phyloP scores from a whole-genome alignment of 2,888 invertebrate genomes.

The Ophion ventricosus region DNA sequence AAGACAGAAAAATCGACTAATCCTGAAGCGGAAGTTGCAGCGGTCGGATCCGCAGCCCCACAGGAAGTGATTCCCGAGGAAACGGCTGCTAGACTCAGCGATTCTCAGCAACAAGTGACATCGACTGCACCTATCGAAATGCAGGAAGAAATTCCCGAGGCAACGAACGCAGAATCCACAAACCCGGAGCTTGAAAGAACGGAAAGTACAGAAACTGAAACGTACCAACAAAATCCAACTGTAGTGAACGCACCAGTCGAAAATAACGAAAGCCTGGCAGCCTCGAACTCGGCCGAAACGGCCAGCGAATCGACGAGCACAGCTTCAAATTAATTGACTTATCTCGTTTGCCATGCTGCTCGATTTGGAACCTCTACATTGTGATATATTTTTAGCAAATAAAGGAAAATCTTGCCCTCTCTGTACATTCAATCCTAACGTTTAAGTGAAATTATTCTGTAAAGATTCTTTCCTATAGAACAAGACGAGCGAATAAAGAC shows the following conservation, averaged over 20 bases:
- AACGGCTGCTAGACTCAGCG: not conserved
- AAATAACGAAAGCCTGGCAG: not conserved
- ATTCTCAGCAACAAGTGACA: not conserved
- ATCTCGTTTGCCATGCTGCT: no score
- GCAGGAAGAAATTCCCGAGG: not conserved
- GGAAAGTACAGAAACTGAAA: not conserved
- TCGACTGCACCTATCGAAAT: not conserved
- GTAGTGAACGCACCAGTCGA: not conserved
- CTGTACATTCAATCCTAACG: no score
- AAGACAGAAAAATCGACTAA: no score
- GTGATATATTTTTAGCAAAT: no score
- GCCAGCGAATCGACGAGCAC: no score
- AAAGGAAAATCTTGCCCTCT: no score
- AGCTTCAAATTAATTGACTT: no score
- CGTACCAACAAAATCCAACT: not conserved
- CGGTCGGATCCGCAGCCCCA: not conserved
- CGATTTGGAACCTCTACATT: no score
- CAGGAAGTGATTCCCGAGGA: not conserved
- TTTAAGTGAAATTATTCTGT: no score
- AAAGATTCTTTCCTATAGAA: no score
- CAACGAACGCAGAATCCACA: not conserved
- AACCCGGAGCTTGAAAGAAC: not conserved
- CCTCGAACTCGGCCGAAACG: no score
- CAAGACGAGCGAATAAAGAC: no score
- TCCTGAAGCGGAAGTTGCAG: not conserved